Evolutionary conservation across 2,888 invertebrate genomes (phyloP), one percentile per base, ranked within the genome.

Genomic region (Drosophila robusta): DNA sequence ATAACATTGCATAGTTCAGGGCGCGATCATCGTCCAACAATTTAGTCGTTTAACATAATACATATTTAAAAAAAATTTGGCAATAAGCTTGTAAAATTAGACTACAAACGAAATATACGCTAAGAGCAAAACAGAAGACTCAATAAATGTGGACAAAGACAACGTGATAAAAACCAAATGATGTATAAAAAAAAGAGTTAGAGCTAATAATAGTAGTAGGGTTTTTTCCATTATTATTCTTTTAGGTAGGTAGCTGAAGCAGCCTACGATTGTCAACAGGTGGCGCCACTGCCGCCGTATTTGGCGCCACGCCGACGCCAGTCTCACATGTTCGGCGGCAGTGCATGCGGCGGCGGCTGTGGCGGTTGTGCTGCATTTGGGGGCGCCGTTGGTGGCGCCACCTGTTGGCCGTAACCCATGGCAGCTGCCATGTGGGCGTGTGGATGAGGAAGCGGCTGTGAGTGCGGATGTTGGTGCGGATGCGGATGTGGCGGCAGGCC

Each of bases 1-100:
- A 89, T 89, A 90, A 90, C 88, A 89, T 89, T 88, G 84, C 82
- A 87, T 78, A 84, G 85, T 89, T 89, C 49, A 62, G 81, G 77
- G 70, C 78, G 83, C 64, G 66, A 70, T 84, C 55, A 69, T 70
- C 66, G 78, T 75, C 70, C 87, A 84, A 82, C 82, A 82, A 81
- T 85, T 75, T 80, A 63, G 83, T 82, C 66, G 64, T 81, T 80
- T 70, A 87, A 82, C 87, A 78, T 83, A 86, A 78, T 82, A 86
- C 75, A 77, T 75, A 68, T 72, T 54, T 44, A 16, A 44, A 73
- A 73, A 73, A 90, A 72, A 88, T 87, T 88, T 88, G 88, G 78
- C 80, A 84, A 87, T 80, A 84, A 88, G 89, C 84, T 80, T 78
- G 70, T 88, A 86, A 84, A 85, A 89, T 85, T 89, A 86, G 72